A percentile compares a stretch with the other conserved stretches of the same genome.
Conservation (phyloP, 2,888 invertebrate genomes). For the Octonoba sinensis region DNA sequence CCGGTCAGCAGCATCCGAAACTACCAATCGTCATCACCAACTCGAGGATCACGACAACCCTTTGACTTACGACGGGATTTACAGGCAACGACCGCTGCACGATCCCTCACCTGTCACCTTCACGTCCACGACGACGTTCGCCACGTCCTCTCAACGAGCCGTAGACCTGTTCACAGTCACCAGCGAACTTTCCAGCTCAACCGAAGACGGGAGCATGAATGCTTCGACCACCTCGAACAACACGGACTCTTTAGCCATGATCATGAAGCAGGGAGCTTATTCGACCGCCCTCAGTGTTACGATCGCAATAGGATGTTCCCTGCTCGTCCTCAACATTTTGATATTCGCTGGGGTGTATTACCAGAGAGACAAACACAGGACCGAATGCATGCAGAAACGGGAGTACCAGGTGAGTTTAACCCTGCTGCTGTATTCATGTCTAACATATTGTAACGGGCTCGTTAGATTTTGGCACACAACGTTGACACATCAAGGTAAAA, state of each 20-base stretch:
- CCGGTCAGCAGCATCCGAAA: constrained; percentile 68
- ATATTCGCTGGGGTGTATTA: constrained; percentile 96
- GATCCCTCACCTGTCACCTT: constrained; percentile 16
- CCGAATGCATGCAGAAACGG: constrained; percentile 46
- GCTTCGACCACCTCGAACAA: constrained; percentile 27
- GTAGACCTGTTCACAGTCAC: constrained; percentile 9
- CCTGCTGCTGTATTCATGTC: too few species aligned
- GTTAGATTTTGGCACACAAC: too few species aligned
- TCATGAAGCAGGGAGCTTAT: constrained; percentile 74
- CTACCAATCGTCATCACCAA: constrained; percentile 78
- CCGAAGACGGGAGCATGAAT: constrained; percentile 2
- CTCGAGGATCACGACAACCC: constrained; percentile 86
- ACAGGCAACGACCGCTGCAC: constrained; percentile 76
- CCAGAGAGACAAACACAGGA: constrained; percentile 74
- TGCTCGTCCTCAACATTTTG: constrained; percentile 89
- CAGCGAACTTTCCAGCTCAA: constrained; percentile 18
- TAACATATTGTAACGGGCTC: too few species aligned
- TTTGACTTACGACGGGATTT: constrained; percentile 88
- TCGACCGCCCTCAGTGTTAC: constrained; percentile 90
- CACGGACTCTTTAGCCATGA: constrained; percentile 52
- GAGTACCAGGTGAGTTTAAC: constrained; percentile 32
- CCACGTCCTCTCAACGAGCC: constrained; percentile 6
- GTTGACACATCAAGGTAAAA: too few species aligned
- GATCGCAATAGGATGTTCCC: constrained; percentile 92
- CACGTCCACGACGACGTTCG: constrained; percentile 31